Evolutionary conservation across 2,113 vertebrate genomes (phyloP), one percentile per base, ranked within the genome.

Genomic region (Neotoma lepida): DNA sequence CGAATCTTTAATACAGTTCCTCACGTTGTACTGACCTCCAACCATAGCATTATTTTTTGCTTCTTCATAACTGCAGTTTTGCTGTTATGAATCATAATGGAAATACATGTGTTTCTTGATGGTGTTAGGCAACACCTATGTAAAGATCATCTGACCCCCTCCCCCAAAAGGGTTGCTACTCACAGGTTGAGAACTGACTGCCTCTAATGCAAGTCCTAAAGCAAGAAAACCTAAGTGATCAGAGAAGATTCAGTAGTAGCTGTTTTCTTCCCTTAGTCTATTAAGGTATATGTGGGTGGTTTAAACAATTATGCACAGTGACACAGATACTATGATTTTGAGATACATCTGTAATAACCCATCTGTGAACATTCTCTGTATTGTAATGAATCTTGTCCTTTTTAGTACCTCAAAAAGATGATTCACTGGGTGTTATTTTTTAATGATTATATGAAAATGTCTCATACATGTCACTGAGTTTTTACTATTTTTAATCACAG

Each of bases 401-500:
- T 89, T 95, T 76, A 94, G 73, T 20, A 8, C 93, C 90, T 97
- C 26, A 89, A 90, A 92, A 95, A 71, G 13, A 49, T 94, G 66
- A 90, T 88, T 95, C 66, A 95, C 35, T 68, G 20, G 33, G 24
- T 87, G 9, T 15, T 24, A 76, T 44, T 91, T 93, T 93, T 88
- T 76, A 84, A 10, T 82, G 85, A 10, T 46, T 93, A 85, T 92
- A 92, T 66, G 85, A 95, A 95, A 95, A 89, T 74, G 4, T 13
- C 82, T 93, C 44, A 86, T 33, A 70, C 89, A 61, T 22, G 66
- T 92, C 46, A 86, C 24, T 91, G 77, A 68, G 63, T 91, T 91
- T 95, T 64, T 71, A 22, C 66, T 94, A 12, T 30, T 95, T 66
- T 80, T 94, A 88, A 76, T 94, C 41, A 92, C 33, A 35, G 66